Percentiles rank a stretch among this genome's conserved stretches.
phyloP scores from a whole-genome alignment of 2,888 invertebrate species.

The Salticus scenicus region DNA sequence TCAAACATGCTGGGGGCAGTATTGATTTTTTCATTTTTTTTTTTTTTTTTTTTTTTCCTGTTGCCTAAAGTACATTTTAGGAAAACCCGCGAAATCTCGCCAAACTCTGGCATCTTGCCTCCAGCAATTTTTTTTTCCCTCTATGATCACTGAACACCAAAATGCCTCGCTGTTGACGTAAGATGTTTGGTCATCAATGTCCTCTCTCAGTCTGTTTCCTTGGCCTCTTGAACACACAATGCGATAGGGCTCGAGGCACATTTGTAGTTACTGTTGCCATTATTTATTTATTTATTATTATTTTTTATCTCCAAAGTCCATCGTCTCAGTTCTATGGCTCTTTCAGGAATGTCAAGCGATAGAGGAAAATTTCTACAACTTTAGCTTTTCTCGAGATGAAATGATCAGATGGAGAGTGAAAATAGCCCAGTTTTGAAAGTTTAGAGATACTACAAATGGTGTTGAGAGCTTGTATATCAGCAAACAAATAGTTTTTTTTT shows the following conservation, averaged over 20 bases:
- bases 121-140: not conserved
- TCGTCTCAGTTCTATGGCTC: slow-evolving; percentile 28
- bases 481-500: too few relatives aligned
- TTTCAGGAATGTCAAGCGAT: slow-evolving; percentile 7
- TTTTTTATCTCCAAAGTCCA: slow-evolving; percentile 11
- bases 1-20: slow-evolving; percentile 9
- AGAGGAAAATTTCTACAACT: not conserved
- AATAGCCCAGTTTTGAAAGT: not conserved
- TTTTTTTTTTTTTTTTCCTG: not conserved
- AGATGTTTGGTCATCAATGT: slow-evolving; percentile 66
- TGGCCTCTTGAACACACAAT: slow-evolving; percentile 63
- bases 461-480: too few relatives aligned
- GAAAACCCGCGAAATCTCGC: slow-evolving; percentile 45
- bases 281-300: too few relatives aligned
- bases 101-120: slow-evolving; percentile 17
- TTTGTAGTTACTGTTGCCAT: slow-evolving; percentile 57
- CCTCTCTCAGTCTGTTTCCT: slow-evolving; percentile 56
- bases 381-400: not conserved
- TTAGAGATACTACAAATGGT: too few relatives aligned
- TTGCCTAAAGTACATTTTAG: not conserved
- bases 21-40: not conserved
- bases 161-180: slow-evolving; percentile 55
- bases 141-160: slow-evolving; percentile 25
- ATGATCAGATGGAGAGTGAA: not conserved
- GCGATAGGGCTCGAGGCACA: slow-evolving; percentile 33